These are phyloP conservation scores for Nephotettix cincticeps DNA, from an alignment of 1,140 invertebrate genomes.

Conservation along the genomic window DNA sequence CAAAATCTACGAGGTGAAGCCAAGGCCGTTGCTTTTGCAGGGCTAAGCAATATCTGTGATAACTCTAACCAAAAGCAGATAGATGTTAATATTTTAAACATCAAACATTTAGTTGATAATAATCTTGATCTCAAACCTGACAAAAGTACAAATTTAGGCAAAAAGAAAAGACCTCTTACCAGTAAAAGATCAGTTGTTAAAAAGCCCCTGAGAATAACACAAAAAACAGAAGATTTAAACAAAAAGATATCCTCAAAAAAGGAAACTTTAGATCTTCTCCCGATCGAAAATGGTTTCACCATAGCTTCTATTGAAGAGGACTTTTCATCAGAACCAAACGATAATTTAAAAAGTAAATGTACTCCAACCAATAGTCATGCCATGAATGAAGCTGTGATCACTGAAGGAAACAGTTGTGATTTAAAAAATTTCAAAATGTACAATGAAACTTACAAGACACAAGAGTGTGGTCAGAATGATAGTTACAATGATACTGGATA, in stretches of 20 bases:
- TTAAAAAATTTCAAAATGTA: no score
- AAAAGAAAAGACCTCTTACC: neutral
- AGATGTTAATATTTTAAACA: neutral
- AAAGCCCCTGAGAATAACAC: neutral
- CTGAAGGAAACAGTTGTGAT: constrained; percentile 1
- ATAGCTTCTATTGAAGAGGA: constrained; percentile 8
- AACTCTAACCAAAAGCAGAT: constrained; percentile 5
- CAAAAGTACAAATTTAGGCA: constrained; percentile 15
- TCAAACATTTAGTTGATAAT: neutral
- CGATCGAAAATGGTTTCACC: neutral
- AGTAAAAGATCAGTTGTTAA: neutral
- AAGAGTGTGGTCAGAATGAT: constrained; percentile 5
- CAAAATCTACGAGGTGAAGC: neutral
- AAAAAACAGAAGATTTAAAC: neutral
- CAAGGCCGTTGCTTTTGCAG: neutral
- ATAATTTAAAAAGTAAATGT: neutral
- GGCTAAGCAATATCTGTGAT: constrained; percentile 17
- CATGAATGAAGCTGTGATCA: neutral
- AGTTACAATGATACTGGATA: constrained; percentile 20
- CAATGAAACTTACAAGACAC: neutral
- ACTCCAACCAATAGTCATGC: neutral
- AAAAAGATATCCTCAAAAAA: neutral
- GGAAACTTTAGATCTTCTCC: neutral
- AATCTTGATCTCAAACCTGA: constrained; percentile 21
- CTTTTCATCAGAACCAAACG: neutral